phyloP scores from a whole-genome alignment of 2,797 vertebrate genomes.

The Phylloscopus collybita region DNA sequence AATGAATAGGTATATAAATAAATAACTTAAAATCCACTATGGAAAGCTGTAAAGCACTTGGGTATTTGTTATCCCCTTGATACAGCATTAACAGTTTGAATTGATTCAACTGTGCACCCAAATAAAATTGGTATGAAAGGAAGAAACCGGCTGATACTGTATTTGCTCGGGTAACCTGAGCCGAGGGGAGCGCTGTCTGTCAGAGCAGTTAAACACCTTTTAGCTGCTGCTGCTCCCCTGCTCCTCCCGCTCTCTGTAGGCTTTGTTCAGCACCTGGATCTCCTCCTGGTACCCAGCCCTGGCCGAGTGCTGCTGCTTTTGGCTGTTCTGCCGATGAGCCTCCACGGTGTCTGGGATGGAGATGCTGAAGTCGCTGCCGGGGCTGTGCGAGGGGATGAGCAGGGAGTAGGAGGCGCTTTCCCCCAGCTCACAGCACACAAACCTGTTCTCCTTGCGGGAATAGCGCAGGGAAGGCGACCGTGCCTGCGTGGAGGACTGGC shows the following conservation, averaged over 20 bases:
- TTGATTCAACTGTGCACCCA: background rate
- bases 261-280: slow-evolving; percentile 93
- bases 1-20: background rate
- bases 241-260: slow-evolving; percentile 85
- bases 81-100: background rate
- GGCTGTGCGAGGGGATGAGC: slow-evolving; percentile 88
- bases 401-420: slow-evolving; percentile 96
- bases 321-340: slow-evolving; percentile 93
- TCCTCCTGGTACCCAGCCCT: slow-evolving; percentile 90
- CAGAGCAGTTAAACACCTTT: background rate
- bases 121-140: background rate
- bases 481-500: slow-evolving; percentile 92
- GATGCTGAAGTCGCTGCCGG: slow-evolving; percentile 90
- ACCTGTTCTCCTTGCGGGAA: slow-evolving; percentile 94
- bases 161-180: background rate
- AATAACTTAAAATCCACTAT: slow-evolving; percentile 27
- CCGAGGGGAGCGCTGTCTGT: background rate
- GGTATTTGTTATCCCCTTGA: slow-evolving; percentile 4
- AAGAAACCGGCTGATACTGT: background rate
- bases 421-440: slow-evolving; percentile 93
- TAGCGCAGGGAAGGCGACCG: slow-evolving; percentile 95
- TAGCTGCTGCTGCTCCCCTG: background rate
- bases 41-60: slow-evolving; percentile 47
- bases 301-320: slow-evolving; percentile 84
- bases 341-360: slow-evolving; percentile 97